Percentiles rank a stretch among this genome's conserved stretches.
phyloP scores from a whole-genome alignment of 2,888 invertebrate genomes.

The Diarsia rubi region DNA sequence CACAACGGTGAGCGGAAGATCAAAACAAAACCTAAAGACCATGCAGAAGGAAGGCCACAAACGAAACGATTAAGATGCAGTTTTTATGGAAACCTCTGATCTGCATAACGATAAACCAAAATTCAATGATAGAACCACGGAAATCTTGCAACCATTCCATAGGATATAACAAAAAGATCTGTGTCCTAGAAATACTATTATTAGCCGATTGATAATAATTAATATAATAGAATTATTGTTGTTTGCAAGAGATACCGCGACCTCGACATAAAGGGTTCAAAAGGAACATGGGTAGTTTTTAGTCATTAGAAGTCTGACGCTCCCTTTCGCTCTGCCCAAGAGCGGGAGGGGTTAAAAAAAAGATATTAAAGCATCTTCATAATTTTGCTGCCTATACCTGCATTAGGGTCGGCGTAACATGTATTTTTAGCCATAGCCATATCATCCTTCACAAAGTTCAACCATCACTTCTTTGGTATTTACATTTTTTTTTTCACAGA shows the following conservation, averaged over 20 bases:
- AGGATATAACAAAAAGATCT: not conserved
- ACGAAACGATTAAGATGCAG: not conserved
- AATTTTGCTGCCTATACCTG: not conserved
- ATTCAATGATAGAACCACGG: not conserved
- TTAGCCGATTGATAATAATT: not conserved
- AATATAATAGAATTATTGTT: no score
- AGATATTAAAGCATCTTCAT: not conserved
- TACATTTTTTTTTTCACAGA: not conserved
- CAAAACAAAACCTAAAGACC: not conserved
- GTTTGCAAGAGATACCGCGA: no score
- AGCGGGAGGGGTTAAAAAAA: no score
- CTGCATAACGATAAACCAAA: conserved; percentile 2
- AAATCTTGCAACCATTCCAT: conserved; percentile 7
- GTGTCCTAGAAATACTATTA: conserved; percentile 11
- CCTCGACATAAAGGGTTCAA: no score
- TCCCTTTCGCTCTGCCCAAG: no score
- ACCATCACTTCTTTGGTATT: not conserved
- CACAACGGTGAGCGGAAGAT: not conserved
- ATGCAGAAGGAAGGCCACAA: not conserved
- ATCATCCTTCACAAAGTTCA: not conserved
- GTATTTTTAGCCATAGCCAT: not conserved
- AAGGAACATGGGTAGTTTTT: no score
- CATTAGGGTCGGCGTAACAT: not conserved
- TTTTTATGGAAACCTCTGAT: conserved; percentile 2
- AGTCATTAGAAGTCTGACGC: no score